phyloP scores from a whole-genome alignment of 2,888 invertebrate genomes.

The Drosophila neonasuta region DNA sequence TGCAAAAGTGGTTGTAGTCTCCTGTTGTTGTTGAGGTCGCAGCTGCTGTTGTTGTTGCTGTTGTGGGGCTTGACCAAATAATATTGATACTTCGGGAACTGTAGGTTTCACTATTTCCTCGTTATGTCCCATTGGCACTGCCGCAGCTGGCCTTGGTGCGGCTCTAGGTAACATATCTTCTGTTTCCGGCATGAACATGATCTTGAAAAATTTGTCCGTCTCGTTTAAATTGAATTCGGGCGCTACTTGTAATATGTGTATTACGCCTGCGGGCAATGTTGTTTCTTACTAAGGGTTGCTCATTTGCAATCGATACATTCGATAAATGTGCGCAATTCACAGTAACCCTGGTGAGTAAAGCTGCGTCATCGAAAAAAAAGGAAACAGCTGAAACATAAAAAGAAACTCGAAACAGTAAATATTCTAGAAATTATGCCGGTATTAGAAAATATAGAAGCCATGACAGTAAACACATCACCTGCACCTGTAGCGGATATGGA shows the following conservation, averaged over 20 bases:
- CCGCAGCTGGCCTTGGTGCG: conserved; percentile 76
- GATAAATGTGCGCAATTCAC: conserved; percentile 6
- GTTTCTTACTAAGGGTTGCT: conserved; percentile 11
- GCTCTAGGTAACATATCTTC: conserved; percentile 80
- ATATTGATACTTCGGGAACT: conserved; percentile 74
- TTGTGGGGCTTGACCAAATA: conserved; percentile 63
- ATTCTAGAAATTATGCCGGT: conserved; percentile 63
- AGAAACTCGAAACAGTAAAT: background rate
- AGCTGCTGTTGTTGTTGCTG: conserved; percentile 30
- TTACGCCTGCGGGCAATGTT: conserved; percentile 28
- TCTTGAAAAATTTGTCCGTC: background rate
- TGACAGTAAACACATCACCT: conserved; percentile 41
- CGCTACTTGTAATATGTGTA: conserved; percentile 34
- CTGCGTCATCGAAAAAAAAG: conserved; percentile 15
- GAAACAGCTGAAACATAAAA: conserved; percentile 1
- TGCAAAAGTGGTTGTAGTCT: conserved; percentile 50
- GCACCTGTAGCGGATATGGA: conserved; percentile 42
- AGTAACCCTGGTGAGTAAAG: conserved; percentile 33
- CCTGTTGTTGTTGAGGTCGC: conserved; percentile 25
- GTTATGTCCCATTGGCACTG: conserved; percentile 47
- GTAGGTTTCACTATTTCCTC: conserved; percentile 60
- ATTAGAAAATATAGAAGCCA: conserved; percentile 65
- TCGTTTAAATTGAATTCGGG: conserved; percentile 57
- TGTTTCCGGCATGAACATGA: conserved; percentile 78
- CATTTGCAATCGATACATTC: background rate